Evolutionary conservation across 2,888 invertebrate genomes (phyloP).

Genomic region (Trichopoda pennipes): DNA sequence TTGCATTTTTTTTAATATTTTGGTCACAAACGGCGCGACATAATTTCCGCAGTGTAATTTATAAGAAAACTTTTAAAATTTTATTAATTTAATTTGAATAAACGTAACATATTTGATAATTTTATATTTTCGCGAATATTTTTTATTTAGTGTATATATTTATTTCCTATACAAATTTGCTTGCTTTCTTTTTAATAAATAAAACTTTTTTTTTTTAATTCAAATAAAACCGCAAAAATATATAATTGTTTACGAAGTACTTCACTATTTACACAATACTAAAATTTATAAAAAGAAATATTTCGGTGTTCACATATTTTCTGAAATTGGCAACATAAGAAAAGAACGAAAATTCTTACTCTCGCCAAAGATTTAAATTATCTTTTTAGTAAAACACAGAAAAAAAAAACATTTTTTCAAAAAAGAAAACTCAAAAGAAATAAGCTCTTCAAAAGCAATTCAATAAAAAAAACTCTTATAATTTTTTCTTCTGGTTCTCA

Average conservation of each 20-base stretch:
- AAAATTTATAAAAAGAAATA: constrained; percentile 42
- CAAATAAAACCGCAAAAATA: constrained; percentile 58
- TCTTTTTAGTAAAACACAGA: neutral
- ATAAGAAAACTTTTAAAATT: constrained; percentile 11
- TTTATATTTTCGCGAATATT: constrained; percentile 4
- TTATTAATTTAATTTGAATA: neutral
- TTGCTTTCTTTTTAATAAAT: constrained; percentile 29
- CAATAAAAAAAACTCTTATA: constrained; percentile 23
- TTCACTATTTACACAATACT: constrained; percentile 66
- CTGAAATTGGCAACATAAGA: constrained; percentile 45
- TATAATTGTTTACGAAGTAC: constrained; percentile 55
- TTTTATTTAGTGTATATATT: constrained; percentile 13
- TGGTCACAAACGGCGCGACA: constrained; percentile 12
- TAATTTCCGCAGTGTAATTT: constrained; percentile 38
- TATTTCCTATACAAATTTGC: constrained; percentile 26
- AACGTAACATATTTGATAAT: neutral
- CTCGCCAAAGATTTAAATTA: constrained; percentile 21
- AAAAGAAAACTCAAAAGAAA: constrained; percentile 1
- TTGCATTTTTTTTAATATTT: constrained; percentile 17
- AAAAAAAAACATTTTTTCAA: constrained; percentile 7
- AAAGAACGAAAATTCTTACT: constrained; percentile 17
- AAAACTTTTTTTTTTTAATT: constrained; percentile 23
- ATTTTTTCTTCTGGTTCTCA: neutral
- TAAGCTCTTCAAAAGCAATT: constrained; percentile 19
- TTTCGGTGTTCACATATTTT: constrained; percentile 54